A percentile compares a stretch with the other conserved stretches of the same genome.
Conservation (phyloP, 2,113 vertebrate genomes). For the Neodontobutis hainanensis region DNA sequence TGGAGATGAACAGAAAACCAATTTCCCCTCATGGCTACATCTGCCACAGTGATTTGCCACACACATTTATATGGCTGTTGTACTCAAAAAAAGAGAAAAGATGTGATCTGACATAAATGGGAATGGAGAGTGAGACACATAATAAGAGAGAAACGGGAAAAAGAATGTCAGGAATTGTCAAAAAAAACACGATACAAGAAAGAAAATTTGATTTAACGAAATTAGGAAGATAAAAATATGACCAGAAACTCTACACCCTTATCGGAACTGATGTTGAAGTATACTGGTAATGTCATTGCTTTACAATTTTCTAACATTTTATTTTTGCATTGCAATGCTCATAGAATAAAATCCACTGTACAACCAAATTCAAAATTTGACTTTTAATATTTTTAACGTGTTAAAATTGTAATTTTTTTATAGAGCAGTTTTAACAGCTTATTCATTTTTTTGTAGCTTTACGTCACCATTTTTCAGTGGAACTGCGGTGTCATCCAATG, state of each 20-base stretch:
- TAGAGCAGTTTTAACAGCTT: slow-evolving; percentile 4
- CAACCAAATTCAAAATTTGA: no score
- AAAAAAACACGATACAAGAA: slow-evolving; percentile 26
- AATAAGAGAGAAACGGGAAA: slow-evolving; percentile 11
- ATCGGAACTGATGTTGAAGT: background rate
- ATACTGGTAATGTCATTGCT: background rate
- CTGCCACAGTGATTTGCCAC: slow-evolving; percentile 64
- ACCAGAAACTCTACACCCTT: background rate
- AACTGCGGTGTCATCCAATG: slow-evolving; percentile 1
- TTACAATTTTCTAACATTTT: slow-evolving; percentile 1
- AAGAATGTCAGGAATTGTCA: slow-evolving; percentile 10
- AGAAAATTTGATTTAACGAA: slow-evolving; percentile 14
- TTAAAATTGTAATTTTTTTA: background rate
- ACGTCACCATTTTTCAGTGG: slow-evolving; percentile 3
- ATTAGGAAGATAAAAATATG: slow-evolving; percentile 1
- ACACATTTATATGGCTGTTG: slow-evolving; percentile 63
- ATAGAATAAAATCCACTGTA: background rate
- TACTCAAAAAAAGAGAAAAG: slow-evolving; percentile 51
- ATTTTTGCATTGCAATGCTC: background rate
- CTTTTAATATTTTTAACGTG: background rate
- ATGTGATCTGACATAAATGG: slow-evolving; percentile 62
- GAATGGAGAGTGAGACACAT: slow-evolving; percentile 43
- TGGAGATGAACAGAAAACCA: slow-evolving; percentile 71
- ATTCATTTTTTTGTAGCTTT: background rate
- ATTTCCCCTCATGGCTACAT: slow-evolving; percentile 68